These are phyloP conservation scores for Nipponia nippon DNA, from an alignment of 2,113 vertebrate species.

Conservation along the genomic window DNA sequence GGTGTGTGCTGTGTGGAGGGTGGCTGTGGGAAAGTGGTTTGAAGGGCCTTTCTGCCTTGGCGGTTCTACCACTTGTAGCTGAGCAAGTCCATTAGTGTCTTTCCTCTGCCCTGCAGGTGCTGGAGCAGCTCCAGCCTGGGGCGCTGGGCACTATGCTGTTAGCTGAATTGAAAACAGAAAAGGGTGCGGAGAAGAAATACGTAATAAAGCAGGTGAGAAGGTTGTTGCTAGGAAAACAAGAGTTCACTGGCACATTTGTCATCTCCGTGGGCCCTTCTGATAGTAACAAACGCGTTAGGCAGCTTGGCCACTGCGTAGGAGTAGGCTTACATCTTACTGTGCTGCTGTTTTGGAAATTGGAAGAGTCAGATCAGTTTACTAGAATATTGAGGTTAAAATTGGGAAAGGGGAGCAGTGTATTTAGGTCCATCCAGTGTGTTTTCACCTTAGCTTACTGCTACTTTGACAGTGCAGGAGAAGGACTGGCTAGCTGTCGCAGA, in stretches of 20 bases:
- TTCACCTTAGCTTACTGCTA: background rate
- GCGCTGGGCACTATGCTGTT: background rate
- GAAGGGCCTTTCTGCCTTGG: fast-evolving
- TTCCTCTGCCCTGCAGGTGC: background rate
- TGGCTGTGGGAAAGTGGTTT: fast-evolving
- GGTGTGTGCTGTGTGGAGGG: background rate
- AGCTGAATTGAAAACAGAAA: background rate
- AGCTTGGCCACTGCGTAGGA: background rate
- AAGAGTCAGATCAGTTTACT: background rate
- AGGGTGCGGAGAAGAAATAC: background rate
- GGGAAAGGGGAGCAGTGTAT: background rate
- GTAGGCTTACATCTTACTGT: fast-evolving
- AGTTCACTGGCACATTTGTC: background rate
- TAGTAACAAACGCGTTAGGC: fast-evolving
- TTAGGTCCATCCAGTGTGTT: background rate
- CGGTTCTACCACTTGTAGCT: fast-evolving
- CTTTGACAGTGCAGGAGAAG: background rate
- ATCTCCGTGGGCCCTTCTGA: background rate
- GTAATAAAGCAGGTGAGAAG: conserved; percentile 57
- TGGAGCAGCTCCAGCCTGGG: conserved; percentile 7
- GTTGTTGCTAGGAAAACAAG: background rate
- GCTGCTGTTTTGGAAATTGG: background rate
- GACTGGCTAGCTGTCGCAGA: fast-evolving
- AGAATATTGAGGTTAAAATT: background rate
- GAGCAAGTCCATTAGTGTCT: background rate